phyloP scores from a whole-genome alignment of 1,140 invertebrate species.

The Argopecten irradians region DNA sequence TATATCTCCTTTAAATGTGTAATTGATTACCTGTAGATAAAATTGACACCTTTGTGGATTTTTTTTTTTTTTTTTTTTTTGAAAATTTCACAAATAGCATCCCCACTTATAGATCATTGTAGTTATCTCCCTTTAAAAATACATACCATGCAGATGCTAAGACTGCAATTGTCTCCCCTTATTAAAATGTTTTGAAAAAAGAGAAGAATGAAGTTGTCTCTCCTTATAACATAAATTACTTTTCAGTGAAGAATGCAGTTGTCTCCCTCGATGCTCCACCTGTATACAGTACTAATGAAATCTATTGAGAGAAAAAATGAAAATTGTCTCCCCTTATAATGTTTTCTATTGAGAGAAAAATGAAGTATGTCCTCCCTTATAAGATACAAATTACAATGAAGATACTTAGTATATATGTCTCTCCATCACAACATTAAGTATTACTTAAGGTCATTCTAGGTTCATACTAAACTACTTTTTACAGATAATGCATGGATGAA shows the following conservation, averaged over 20 bases:
- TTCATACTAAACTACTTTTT: too few species aligned
- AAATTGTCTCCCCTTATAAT: too few species aligned
- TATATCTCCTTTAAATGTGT: slow-evolving; percentile 11
- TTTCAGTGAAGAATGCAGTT: too few species aligned
- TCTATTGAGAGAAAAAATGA: too few species aligned
- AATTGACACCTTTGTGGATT: too few species aligned
- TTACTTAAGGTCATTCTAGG: too few species aligned
- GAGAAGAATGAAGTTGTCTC: too few species aligned
- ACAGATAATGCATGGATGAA: slow-evolving; percentile 64
- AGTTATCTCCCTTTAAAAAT: neutral
- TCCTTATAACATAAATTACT: too few species aligned
- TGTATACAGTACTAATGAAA: too few species aligned
- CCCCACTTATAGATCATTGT: neutral
- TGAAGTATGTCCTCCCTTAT: neutral
- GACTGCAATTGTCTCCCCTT: neutral
- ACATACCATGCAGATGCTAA: neutral
- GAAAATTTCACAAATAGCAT: neutral
- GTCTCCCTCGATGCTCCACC: too few species aligned
- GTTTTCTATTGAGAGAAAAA: neutral
- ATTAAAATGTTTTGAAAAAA: too few species aligned
- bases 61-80: too few species aligned
- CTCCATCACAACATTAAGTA: neutral
- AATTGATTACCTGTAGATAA: neutral
- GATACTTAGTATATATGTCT: neutral
- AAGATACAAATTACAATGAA: neutral